Conservation (phyloP, 2,797 vertebrate genomes). For the Neopelma chrysocephalum region DNA sequence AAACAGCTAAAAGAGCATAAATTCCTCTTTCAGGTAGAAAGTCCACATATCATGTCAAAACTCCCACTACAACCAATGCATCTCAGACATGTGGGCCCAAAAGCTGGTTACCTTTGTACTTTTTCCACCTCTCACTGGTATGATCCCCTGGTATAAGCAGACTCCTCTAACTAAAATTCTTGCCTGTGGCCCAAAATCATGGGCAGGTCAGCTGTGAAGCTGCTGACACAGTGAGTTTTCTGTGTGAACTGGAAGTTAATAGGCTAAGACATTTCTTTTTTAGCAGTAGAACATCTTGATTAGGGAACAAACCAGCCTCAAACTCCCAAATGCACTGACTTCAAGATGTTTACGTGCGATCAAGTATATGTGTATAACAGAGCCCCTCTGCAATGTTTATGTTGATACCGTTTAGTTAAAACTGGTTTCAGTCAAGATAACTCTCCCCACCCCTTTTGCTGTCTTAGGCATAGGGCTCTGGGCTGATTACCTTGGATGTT, state of each 20-base stretch:
- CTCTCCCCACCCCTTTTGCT: background rate
- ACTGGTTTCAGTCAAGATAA: background rate
- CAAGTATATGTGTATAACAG: background rate
- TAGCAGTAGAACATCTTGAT: background rate
- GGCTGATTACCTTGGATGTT: background rate
- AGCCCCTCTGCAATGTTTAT: background rate
- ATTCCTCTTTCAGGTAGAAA: background rate
- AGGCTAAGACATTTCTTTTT: background rate
- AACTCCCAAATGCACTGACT: background rate
- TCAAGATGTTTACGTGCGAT: background rate
- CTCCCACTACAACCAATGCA: background rate
- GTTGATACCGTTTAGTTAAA: background rate
- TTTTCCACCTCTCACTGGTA: background rate
- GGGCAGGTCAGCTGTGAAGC: background rate
- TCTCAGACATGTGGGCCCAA: background rate
- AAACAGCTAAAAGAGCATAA: background rate
- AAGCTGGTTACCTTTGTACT: background rate
- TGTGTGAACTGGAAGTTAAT: background rate
- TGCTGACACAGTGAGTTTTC: background rate
- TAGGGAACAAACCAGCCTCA: background rate
- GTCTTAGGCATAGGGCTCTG: background rate
- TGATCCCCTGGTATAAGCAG: background rate
- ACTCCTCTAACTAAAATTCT: background rate
- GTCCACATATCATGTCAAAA: background rate
- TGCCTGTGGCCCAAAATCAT: background rate